Evolutionary conservation across 2,113 vertebrate species (phyloP).

Genomic region (Paedocypris sp.): DNA sequence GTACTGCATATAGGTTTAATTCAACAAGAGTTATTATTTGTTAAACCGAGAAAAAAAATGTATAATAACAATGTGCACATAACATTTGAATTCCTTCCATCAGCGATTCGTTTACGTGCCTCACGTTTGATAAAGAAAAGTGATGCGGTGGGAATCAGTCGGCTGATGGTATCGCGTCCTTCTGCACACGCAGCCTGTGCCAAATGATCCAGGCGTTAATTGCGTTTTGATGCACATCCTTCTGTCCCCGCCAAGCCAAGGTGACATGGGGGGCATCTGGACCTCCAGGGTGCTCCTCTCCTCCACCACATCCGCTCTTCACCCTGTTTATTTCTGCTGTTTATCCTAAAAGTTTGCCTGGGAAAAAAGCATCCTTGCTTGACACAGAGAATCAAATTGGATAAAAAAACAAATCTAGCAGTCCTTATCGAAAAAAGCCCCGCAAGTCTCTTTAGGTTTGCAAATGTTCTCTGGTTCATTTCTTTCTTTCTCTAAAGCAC

Average conservation of each 20-base stretch:
- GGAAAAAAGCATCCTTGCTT: slow-evolving; percentile 35
- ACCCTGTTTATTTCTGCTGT: slow-evolving; percentile 10
- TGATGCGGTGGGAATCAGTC: too few relatives aligned
- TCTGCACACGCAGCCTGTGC: slow-evolving; percentile 43
- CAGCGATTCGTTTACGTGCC: too few relatives aligned
- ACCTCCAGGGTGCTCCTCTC: slow-evolving; percentile 25
- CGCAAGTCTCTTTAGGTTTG: slow-evolving; percentile 37
- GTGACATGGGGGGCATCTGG: slow-evolving; percentile 59
- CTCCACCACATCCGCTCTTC: slow-evolving; percentile 1
- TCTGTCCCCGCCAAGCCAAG: slow-evolving; percentile 21
- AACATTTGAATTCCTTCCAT: too few relatives aligned
- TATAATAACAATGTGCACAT: too few relatives aligned
- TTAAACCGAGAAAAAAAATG: too few relatives aligned
- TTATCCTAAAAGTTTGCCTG: slow-evolving; percentile 40
- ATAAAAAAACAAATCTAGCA: background rate
- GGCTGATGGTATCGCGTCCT: slow-evolving; percentile 29
- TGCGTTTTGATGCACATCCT: slow-evolving; percentile 47
- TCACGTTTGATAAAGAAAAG: too few relatives aligned
- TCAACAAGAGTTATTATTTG: too few relatives aligned
- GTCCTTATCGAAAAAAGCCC: slow-evolving; percentile 20
- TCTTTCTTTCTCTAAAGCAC: slow-evolving; percentile 46
- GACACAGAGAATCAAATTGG: slow-evolving; percentile 59
- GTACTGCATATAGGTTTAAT: too few relatives aligned
- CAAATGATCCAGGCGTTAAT: slow-evolving; percentile 45
- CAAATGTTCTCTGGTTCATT: slow-evolving; percentile 55